Conservation (phyloP, 2,888 invertebrate genomes). For the Acanthopleura granulata region DNA sequence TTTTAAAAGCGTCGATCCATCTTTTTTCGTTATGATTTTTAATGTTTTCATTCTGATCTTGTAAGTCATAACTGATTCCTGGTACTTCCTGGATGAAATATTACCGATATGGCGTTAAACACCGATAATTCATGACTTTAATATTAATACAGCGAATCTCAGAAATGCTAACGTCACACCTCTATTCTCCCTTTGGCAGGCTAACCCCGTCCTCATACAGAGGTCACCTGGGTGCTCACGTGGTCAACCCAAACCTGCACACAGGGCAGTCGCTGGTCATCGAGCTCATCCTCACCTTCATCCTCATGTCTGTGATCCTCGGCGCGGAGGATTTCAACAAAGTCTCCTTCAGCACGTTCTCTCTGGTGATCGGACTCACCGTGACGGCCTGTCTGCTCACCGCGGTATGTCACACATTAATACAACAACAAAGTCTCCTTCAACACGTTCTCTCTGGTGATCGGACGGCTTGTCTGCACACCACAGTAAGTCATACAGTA, state of each 20-base stretch:
- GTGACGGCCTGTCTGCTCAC: slow-evolving; percentile 14
- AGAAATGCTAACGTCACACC: too few species aligned
- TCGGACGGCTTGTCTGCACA: slow-evolving; percentile 9
- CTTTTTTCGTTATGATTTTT: too few species aligned
- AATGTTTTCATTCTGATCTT: too few species aligned
- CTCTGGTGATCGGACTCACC: slow-evolving; percentile 11
- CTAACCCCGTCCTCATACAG: slow-evolving; percentile 1
- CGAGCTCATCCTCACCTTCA: slow-evolving; percentile 11
- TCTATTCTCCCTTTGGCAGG: not conserved
- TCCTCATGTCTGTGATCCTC: slow-evolving; percentile 9
- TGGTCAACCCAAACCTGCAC: slow-evolving; percentile 13
- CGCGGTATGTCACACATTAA: not conserved
- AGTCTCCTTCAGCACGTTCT: slow-evolving; percentile 15
- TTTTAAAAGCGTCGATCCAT: too few species aligned
- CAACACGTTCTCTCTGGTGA: too few species aligned
- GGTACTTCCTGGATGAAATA: too few species aligned
- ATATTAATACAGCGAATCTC: too few species aligned
- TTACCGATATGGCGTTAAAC: too few species aligned
- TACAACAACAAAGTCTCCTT: too few species aligned
- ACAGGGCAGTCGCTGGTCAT: not conserved
- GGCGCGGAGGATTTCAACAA: slow-evolving; percentile 10
- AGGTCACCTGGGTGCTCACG: slow-evolving; percentile 9
- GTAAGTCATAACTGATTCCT: too few species aligned
- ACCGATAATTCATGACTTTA: too few species aligned
- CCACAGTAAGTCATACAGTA: not conserved